Evolutionary conservation across 92 coral and sea anemone genomes (phyloP).

Genomic region (Phenganax marumi): DNA sequence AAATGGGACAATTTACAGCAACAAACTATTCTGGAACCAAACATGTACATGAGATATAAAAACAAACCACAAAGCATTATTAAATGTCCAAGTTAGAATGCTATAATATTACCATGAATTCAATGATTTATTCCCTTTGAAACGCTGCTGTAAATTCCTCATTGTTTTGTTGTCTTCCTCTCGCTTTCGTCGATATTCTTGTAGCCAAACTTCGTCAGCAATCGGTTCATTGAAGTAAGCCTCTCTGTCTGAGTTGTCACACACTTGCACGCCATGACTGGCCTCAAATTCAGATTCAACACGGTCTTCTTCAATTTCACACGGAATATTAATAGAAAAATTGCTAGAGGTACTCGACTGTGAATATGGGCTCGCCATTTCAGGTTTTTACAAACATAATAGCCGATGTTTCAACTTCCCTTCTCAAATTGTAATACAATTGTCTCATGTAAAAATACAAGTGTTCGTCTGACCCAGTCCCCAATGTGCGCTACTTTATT

Average conservation of each 20-base stretch:
- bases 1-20: too few species aligned
- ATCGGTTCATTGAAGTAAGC: constrained; percentile 33
- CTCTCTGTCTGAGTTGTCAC: not conserved
- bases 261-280: not conserved
- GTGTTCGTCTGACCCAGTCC: constrained; percentile 18
- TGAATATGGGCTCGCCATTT: constrained; percentile 29
- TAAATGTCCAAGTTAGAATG: too few species aligned
- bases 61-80: too few species aligned
- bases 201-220: constrained; percentile 32
- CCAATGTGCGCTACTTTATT: constrained; percentile 20
- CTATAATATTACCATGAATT: constrained; percentile 28
- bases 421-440: not conserved
- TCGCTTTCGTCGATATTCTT: constrained; percentile 2
- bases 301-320: not conserved
- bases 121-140: constrained; percentile 19
- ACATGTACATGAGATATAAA: too few species aligned
- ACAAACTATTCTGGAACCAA: too few species aligned
- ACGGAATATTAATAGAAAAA: not conserved
- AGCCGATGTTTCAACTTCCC: constrained; percentile 11
- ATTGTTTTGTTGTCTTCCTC: constrained; percentile 30
- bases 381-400: not conserved
- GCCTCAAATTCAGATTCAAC: not conserved
- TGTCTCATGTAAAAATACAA: not conserved
- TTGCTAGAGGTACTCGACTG: constrained; percentile 26
- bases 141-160: constrained; percentile 17